Evolutionary conservation across 1,140 invertebrate species (phyloP).

Genomic region (Neoseiulus cucumeris): DNA sequence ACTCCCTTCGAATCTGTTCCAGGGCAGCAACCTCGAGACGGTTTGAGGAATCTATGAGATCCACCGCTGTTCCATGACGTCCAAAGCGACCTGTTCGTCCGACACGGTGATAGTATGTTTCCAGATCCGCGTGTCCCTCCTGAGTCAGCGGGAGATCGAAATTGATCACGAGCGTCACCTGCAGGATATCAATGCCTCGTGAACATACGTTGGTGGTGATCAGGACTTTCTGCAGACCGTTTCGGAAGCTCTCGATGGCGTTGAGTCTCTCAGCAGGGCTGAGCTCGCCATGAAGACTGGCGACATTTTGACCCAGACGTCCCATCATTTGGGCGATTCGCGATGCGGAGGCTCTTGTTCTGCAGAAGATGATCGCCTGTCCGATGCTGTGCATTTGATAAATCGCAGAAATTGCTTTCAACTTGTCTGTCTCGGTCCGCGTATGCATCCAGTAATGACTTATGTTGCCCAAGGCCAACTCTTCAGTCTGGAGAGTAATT

Average conservation of each 20-base stretch:
- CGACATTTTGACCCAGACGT: background rate
- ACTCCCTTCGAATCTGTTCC: background rate
- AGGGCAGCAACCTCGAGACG: background rate
- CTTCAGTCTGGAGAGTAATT: slow-evolving; percentile 56
- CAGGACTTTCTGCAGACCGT: slow-evolving; percentile 76
- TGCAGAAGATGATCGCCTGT: slow-evolving; percentile 96
- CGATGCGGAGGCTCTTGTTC: slow-evolving; percentile 36
- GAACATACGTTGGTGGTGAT: slow-evolving; percentile 93
- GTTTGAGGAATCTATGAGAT: slow-evolving; percentile 40
- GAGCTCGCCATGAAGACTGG: slow-evolving; percentile 32
- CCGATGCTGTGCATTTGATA: slow-evolving; percentile 88
- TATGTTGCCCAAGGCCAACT: slow-evolving; percentile 92
- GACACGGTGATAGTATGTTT: slow-evolving; percentile 92
- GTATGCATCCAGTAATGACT: slow-evolving; percentile 54
- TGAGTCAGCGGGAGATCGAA: slow-evolving; percentile 82
- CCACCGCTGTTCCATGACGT: slow-evolving; percentile 83
- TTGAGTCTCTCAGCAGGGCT: background rate
- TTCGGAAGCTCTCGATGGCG: slow-evolving; percentile 61
- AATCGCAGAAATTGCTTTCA: slow-evolving; percentile 78
- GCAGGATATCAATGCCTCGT: slow-evolving; percentile 66
- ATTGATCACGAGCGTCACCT: slow-evolving; percentile 95
- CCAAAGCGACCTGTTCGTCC: slow-evolving; percentile 88
- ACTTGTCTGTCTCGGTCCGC: slow-evolving; percentile 53
- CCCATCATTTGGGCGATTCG: background rate
- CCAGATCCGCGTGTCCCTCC: slow-evolving; percentile 56